Base-by-base conservation (phyloP, 2,888 invertebrate genomes). In the Campopleginae sp. region DNA sequence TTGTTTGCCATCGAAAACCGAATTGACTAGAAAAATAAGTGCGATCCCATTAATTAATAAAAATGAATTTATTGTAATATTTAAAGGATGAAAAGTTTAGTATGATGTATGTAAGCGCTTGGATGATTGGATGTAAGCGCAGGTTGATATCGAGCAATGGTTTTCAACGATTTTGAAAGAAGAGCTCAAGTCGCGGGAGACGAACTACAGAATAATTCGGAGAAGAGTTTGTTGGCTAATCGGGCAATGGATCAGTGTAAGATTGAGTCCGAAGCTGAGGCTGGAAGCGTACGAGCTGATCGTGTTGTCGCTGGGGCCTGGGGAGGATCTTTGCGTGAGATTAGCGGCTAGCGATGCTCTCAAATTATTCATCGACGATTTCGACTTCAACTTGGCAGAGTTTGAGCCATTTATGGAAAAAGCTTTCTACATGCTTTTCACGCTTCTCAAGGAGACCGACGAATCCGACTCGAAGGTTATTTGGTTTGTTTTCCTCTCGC, bases 61-160 rank as follows among this genome's bases (percentile, higher is more conserved):
- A 31, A 31, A 31, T 31, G 31, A 31, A 31, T 31, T 31, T 31
- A 3, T 31, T 4, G 31, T 31, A 3, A 4, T 31, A 31, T 31
- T 31, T 4, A 2, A 31, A 31, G 2, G 31, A 31, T 31, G 31
- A 2, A 31, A 31, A 31, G 2, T 31, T 4, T 2, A 31, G 31
- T 2, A n/a, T n/a, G n/a, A n/a, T n/a, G n/a, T n/a, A n/a, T n/a
- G n/a, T n/a, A n/a, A n/a, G n/a, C n/a, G n/a, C n/a, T n/a, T n/a
- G n/a, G n/a, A n/a, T n/a, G n/a, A n/a, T n/a, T n/a, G n/a, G 38
- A 38, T 10, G 7, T 38, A 0, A 38, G 7, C 38, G 44, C 82
- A 97, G 96, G 96, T 99, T 54, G 97, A 98, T 93, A 99, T 99
- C 94, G 98, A 99, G 93, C 95, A 96, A 89, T 99, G 98, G 98